phyloP scores from a whole-genome alignment of 2,797 vertebrate species.

The Tarsius wallacei region DNA sequence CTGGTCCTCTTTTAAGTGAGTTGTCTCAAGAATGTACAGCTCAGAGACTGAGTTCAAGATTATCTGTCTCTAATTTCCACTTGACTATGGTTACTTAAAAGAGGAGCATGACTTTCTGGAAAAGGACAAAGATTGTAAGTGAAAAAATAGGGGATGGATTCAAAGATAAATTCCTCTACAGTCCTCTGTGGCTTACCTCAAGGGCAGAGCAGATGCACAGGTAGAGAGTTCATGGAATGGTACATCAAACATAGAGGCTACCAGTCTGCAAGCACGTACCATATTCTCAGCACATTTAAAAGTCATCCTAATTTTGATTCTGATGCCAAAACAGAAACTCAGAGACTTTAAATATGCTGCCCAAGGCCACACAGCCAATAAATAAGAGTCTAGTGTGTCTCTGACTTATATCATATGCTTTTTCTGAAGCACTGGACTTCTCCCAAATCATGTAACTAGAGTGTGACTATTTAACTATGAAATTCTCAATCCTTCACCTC shows the following conservation, averaged over 20 bases:
- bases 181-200: neutral
- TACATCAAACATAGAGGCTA: neutral
- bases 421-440: neutral
- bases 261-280: neutral
- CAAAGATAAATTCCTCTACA: neutral
- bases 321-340: constrained; percentile 45
- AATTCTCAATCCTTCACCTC: neutral
- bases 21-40: neutral
- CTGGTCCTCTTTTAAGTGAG: neutral
- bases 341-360: neutral
- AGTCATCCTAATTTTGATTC: neutral
- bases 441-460: neutral
- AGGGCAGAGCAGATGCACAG: neutral
- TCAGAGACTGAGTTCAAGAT: neutral
- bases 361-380: neutral
- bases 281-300: neutral
- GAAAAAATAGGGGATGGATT: neutral
- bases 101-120: neutral
- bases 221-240: neutral
- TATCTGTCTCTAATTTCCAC: neutral
- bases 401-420: neutral
- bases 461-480: neutral
- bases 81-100: neutral
- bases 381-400: neutral
- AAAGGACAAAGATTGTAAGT: neutral